Conservation (phyloP, 2,113 vertebrate genomes). For the Dolichallabes microphthalmus region DNA sequence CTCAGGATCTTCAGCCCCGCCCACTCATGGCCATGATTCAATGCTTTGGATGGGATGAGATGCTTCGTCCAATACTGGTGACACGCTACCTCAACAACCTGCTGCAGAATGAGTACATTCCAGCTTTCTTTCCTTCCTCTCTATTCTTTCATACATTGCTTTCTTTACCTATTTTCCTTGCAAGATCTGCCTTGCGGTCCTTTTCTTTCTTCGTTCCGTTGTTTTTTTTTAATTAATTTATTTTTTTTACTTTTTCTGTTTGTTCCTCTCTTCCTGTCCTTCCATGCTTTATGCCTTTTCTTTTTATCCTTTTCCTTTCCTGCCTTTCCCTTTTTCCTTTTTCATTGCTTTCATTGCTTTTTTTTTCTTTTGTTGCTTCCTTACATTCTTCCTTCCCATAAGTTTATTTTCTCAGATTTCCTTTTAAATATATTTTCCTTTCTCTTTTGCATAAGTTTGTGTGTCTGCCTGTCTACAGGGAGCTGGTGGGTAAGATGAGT, state of each 20-base stretch:
- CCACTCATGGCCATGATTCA: constrained; percentile 85
- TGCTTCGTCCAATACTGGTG: constrained; percentile 85
- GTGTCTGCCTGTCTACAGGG: constrained; percentile 62
- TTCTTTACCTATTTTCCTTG: background rate
- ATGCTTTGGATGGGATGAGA: constrained; percentile 94
- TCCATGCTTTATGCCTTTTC: background rate
- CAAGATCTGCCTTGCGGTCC: too few species aligned
- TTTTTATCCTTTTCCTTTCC: background rate
- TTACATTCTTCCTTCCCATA: background rate
- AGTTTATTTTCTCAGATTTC: background rate
- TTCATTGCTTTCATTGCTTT: background rate
- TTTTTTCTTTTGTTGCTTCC: background rate
- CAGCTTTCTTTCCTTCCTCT: background rate
- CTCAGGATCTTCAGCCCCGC: constrained; percentile 87
- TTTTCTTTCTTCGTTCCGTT: too few species aligned
- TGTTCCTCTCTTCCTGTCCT: background rate
- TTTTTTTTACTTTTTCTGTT: background rate
- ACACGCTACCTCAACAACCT: constrained; percentile 89
- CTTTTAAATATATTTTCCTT: background rate
- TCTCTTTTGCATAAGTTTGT: background rate
- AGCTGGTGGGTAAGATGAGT: constrained; percentile 74
- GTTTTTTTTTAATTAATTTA: too few species aligned
- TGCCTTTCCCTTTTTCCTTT: background rate
- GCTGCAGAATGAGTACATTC: constrained; percentile 84
- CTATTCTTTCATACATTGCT: background rate